Base-by-base conservation (phyloP, 2,113 vertebrate genomes). In the Eolophus roseicapilla region DNA sequence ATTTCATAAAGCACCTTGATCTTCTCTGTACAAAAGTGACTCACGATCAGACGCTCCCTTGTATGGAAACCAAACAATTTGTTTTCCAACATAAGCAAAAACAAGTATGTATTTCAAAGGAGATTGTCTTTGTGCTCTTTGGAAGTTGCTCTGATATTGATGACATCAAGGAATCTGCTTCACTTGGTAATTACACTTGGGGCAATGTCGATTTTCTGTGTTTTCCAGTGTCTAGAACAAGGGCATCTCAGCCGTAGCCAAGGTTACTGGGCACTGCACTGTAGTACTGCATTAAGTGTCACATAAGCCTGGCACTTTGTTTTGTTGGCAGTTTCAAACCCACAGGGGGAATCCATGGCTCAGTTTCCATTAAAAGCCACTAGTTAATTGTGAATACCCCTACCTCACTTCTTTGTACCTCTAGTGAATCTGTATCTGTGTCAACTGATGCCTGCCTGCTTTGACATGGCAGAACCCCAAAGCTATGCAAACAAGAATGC, bases 101-200 rank as follows among this genome's bases (percentile, higher is more conserved):
- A 0, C 6, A 70, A 65, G 24, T 52, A 59, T 9, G 2, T 64
- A 55, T 87, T 84, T 69, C 80, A 87, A 44, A 86, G 27, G 21
- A 78, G 17, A 50, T 21, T 7, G 24, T 1, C 13, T 82, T 53
- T 74, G 15, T 77, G 37, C 17, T 74, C 16, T 39, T 69, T 35
- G 47, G 55, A 63, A 46, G n/a, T 20, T 88, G 13, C 24, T 75
- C 44, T 86, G n/a, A 52, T 71, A 44, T 5, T 19, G 7, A 55
- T 31, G 37, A 12, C 17, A 19, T 59, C 37, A 74, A 41, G 37
- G 28, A 83, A 78, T 59, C 33, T 24, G 6, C 60, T 63, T 77
- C n/a, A 39, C 31, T 69, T 1, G 0, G 6, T 3, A 64, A 19
- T 52, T 86, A 49, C 5, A 24, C 23, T 15, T 39, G 6, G 7